These are phyloP conservation scores for Bubo scandiacus DNA, from an alignment of 2,113 vertebrate genomes.

Conservation along the genomic window DNA sequence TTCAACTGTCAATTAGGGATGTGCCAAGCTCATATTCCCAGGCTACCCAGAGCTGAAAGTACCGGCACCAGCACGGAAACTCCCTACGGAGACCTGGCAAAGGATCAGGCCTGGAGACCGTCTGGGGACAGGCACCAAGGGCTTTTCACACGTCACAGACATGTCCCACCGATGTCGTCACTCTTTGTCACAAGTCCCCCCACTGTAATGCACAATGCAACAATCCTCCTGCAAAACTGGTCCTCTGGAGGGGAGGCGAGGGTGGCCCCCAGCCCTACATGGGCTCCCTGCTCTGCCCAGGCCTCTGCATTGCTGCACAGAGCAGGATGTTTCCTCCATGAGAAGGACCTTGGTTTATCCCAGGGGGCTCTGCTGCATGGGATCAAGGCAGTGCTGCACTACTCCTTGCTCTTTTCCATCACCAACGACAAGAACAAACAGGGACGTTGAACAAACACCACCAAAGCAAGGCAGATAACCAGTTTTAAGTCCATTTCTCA, in stretches of 20 bases:
- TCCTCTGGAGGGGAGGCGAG: neutral
- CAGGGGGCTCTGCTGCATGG: neutral
- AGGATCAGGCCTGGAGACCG: neutral
- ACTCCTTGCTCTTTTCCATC: neutral
- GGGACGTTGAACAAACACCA: neutral
- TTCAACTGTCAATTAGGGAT: neutral
- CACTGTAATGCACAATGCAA: neutral
- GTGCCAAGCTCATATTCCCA: neutral
- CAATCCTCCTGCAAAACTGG: neutral
- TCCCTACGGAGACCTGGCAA: neutral
- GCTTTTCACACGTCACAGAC: neutral
- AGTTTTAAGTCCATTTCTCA: neutral
- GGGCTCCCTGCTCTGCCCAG: neutral
- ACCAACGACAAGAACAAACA: neutral
- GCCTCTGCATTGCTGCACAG: neutral
- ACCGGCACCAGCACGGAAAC: neutral
- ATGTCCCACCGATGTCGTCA: neutral
- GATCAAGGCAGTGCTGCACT: fast-evolving
- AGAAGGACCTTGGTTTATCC: neutral
- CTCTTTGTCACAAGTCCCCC: fast-evolving
- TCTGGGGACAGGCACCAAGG: neutral
- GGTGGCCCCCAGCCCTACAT: fast-evolving
- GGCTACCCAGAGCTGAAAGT: neutral
- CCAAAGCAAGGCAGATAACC: fast-evolving
- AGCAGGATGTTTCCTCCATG: neutral